phyloP scores from a whole-genome alignment of 2,113 vertebrate species.

The Grammomys dolichurus region DNA sequence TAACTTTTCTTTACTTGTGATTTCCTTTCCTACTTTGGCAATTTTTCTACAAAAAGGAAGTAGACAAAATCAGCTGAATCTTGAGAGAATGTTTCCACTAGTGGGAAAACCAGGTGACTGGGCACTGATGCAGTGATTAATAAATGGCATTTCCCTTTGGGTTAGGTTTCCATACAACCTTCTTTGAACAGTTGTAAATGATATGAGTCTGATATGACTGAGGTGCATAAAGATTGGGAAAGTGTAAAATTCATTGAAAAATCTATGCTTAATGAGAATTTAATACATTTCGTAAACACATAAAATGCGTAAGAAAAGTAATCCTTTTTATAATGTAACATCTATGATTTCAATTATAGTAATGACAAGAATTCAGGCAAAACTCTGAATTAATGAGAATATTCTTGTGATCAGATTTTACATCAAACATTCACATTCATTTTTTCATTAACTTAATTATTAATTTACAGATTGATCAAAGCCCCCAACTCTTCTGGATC shows the following conservation, averaged over 20 bases:
- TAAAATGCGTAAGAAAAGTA: not conserved
- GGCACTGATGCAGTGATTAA: not conserved
- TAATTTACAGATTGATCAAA: too few species aligned
- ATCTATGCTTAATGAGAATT: slow-evolving; percentile 24
- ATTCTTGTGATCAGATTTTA: slow-evolving; percentile 17
- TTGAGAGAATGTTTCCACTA: not conserved
- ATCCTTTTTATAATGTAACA: not conserved
- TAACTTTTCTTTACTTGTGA: not conserved
- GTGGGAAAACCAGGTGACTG: not conserved
- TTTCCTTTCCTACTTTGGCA: slow-evolving; percentile 3
- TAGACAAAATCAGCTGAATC: not conserved
- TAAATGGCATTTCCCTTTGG: not conserved
- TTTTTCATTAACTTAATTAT: too few species aligned
- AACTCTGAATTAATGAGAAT: slow-evolving; percentile 18
- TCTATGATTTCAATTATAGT: slow-evolving; percentile 10
- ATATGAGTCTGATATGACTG: not conserved
- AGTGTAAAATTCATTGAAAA: slow-evolving; percentile 24
- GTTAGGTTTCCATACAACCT: not conserved
- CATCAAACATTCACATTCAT: not conserved
- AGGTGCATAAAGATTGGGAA: not conserved
- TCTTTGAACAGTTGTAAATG: slow-evolving; percentile 1
- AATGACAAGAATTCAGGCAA: not conserved
- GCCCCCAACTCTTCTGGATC: too few species aligned
- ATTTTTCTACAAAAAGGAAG: not conserved
- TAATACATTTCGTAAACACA: not conserved